Conservation (phyloP, 2,888 invertebrate genomes). For the Griposia aprilina region DNA sequence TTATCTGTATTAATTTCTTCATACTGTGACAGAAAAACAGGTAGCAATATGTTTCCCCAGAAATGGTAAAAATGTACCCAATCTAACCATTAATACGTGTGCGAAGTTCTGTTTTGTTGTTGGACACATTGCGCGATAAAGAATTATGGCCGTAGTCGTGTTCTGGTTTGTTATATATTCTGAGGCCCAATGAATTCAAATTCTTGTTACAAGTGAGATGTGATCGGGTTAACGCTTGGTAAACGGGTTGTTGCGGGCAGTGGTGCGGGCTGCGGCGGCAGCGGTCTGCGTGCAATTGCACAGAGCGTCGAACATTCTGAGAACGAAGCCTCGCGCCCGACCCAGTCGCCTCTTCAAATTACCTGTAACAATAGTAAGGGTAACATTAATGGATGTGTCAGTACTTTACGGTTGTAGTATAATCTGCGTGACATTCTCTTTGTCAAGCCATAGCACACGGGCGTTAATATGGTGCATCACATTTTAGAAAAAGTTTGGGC, state of each 20-base stretch:
- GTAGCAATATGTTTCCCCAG: too few relatives aligned
- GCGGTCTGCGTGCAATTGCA: conserved; percentile 92
- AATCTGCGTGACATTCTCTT: not conserved
- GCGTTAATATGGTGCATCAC: too few relatives aligned
- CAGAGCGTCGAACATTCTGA: conserved; percentile 91
- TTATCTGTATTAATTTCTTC: not conserved
- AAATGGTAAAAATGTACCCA: not conserved
- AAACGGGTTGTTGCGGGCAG: conserved; percentile 85
- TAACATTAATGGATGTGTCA: conserved; percentile 34
- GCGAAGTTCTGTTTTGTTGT: not conserved
- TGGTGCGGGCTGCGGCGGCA: conserved; percentile 89
- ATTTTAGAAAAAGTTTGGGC: not conserved
- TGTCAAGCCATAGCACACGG: not conserved
- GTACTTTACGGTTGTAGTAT: not conserved
- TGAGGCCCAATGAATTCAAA: not conserved
- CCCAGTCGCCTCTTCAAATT: conserved; percentile 91
- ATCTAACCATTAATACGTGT: not conserved
- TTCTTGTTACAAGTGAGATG: conserved; percentile 63
- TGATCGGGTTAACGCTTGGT: conserved; percentile 85
- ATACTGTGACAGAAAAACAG: not conserved
- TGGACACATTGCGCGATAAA: not conserved
- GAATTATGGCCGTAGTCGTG: not conserved
- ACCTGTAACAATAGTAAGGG: conserved; percentile 79
- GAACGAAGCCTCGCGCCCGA: conserved; percentile 91
- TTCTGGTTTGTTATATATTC: conserved; percentile 17